Base-by-base conservation (phyloP, 37 sponge, comb jelly and placozoan genomes). In the Spongilla lacustris region DNA sequence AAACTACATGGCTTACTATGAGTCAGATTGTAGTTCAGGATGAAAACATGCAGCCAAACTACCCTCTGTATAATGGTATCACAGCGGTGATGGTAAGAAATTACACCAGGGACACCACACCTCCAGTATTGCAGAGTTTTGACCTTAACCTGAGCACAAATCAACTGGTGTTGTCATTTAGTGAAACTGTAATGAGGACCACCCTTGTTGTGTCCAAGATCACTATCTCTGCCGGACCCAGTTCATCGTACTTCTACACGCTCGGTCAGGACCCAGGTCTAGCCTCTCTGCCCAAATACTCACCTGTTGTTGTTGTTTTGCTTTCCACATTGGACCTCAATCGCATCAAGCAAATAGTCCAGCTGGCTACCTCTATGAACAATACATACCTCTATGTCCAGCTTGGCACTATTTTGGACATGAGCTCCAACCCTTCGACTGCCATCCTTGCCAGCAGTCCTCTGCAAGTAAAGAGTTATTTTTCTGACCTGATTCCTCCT, bases 261-360 rank as follows among this genome's bases (percentile, higher is more conserved):
- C 46, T 46, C 46, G 8, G 46, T 46, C 46, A 46, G 46, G 67
- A 69, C 70, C 33, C 35, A 35, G 67, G 75, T n/a, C 69, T 78
- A 0, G 24, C 81, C 24, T 69, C 17, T 25, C 66, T 49, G 34
- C 69, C 69, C 0, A 37, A 36, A 19, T 88, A 85, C 78, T 66
- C 85, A 14, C 91, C 87, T 36, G 31, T 85, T 13, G 88, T 97
- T 2, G 85, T 89, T 31, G 68, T 97, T 0, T 31, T 78, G 0
- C 32, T 97, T 4, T 95, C 88, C 4, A 77, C 88, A 3, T 38
- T 66, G 17, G 97, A 97, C 86, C 69, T 97, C 69, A 92, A 97
- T 72, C 91, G 46, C 22, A 85, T 97, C 74, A 97, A 97, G 84
- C 37, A 82, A 17, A 68, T 84, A 24, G 46, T 78, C 14, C 34